Percentiles rank a stretch among this genome's conserved stretches.
Evolutionary conservation across 2,888 invertebrate species (phyloP).

Genomic region (Urechis unicinctus): DNA sequence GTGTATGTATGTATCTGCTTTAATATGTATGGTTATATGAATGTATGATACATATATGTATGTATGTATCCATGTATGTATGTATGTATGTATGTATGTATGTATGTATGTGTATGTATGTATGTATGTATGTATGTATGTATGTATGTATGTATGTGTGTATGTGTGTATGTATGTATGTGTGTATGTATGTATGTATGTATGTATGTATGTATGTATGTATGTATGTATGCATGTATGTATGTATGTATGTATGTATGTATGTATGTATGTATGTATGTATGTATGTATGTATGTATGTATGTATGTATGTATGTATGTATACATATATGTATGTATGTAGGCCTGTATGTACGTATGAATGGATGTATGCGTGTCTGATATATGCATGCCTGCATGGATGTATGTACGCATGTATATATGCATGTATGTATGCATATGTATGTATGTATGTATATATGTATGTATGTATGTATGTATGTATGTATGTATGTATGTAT

Average conservation of each 20-base stretch:
- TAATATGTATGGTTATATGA: not conserved
- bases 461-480: conserved; percentile 1
- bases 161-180: no score
- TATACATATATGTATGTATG: conserved; percentile 5
- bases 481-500: conserved; percentile 1
- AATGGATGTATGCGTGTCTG: no score
- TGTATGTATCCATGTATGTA: not conserved
- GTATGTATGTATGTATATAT: conserved; percentile 1
- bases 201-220: no score
- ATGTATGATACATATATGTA: not conserved
- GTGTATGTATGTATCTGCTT: not conserved
- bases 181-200: no score
- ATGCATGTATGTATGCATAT: conserved; percentile 3
- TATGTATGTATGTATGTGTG: no score
- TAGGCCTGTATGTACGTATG: no score
- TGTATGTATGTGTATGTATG: not conserved
- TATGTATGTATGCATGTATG: no score
- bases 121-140: conserved; percentile 1
- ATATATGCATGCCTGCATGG: conserved; percentile 1
- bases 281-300: not conserved
- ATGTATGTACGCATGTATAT: conserved; percentile 1
- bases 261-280: not conserved
- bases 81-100: not conserved
- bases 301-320: conserved; percentile 3
- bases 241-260: no score